Evolutionary conservation across 2,113 vertebrate species (phyloP), one percentile per base, ranked within the genome.

Genomic region (Strigops habroptila): DNA sequence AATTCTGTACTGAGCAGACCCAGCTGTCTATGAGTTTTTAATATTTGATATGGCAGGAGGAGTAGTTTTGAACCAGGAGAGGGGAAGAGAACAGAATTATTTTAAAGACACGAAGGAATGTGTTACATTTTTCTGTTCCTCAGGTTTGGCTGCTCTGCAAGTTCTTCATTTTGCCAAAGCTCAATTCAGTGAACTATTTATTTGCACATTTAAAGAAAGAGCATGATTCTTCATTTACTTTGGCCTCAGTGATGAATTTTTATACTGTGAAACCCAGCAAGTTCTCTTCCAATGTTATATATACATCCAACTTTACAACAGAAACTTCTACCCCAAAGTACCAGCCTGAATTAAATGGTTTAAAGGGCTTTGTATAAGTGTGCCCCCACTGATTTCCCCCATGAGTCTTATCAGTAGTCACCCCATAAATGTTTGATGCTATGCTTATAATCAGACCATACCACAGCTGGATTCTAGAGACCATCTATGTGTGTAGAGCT

Each of bases 151-250:
- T 71, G 65, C 65, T 91, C 24, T 75, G 49, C 51, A 86, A 48
- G 73, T 17, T 80, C 91, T 63, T 95, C 43, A 3, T 94, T 95
- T 82, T 92, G 77, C 86, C 77, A 91, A 77, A 90, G 80, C 65
- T 94, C 62, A 62, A 57, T 91, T 94, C 91, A 80, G 73, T 86
- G 75, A 81, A 90, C 71, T 95, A 51, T 91, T 96, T 96, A 88
- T 96, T 96, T 97, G 70, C 80, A 68, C 94, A 93, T 95, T 92
- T 60, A 79, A 88, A 86, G 75, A 65, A 79, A 49, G 33, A 89
- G 52, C 27, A 35, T 35, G 18, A 39, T 64, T 95, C 85, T 90
- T 79, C 11, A 89, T 96, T 96, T 96, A 91, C 80, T 94, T 97
- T 96, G 95, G 96, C 93, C 37, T 81, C 51, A 43, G 28, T 33